These are phyloP conservation scores for Prunella fulvescens DNA, from an alignment of 2,113 vertebrate species.

Conservation along the genomic window DNA sequence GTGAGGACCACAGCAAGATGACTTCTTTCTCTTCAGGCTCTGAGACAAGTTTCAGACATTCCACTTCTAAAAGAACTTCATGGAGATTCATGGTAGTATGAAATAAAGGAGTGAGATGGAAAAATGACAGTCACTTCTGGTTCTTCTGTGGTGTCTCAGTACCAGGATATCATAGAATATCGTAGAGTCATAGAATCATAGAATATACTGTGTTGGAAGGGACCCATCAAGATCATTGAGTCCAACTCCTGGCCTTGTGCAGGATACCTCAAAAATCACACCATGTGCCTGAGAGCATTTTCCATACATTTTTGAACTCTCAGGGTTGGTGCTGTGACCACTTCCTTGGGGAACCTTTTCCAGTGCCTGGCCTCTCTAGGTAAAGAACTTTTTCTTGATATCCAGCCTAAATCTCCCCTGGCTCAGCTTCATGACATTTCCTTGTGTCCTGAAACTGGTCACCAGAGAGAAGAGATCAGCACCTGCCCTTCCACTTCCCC, in stretches of 20 bases:
- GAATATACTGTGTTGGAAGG: not conserved
- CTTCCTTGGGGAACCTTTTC: not conserved
- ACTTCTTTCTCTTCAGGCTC: not conserved
- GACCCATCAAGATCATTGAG: accelerated
- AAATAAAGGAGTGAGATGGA: not conserved
- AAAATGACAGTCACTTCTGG: not conserved
- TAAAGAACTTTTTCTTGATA: not conserved
- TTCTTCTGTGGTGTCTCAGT: not conserved
- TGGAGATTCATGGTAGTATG: not conserved
- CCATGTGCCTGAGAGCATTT: not conserved
- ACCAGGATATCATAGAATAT: not conserved
- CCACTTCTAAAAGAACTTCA: not conserved
- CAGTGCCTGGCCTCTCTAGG: not conserved
- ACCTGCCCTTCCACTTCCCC: not conserved
- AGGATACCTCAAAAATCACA: not conserved
- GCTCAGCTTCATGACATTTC: not conserved
- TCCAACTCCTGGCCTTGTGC: not conserved
- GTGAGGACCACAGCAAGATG: not conserved
- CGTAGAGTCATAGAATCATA: not conserved
- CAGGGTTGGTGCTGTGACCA: not conserved
- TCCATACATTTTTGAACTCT: not conserved
- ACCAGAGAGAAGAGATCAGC: not conserved
- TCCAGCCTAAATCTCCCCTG: not conserved
- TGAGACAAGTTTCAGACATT: not conserved
- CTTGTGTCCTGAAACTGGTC: too few species aligned